Evolutionary conservation across 2,888 invertebrate species (phyloP), one percentile per base, ranked within the genome.

Genomic region (Tetanocera ferruginea): DNA sequence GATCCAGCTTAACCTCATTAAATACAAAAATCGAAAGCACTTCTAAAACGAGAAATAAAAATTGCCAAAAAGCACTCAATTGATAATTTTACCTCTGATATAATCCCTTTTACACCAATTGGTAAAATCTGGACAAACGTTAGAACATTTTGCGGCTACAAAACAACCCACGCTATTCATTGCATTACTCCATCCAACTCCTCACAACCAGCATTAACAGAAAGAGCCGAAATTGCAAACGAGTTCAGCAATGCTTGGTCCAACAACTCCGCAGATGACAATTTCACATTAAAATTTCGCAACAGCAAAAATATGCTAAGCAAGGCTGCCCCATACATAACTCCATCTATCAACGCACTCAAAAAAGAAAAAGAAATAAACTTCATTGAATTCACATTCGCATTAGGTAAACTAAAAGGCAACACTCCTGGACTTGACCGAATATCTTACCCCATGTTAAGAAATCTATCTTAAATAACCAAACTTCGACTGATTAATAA

Each of bases 391-490:
- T 25, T 78, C 6, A 0, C 3, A 1, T 62, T 52, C 6, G 60
- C 72, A 3, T 19, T 73, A 2, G 79, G 2, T n/a, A n/a, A n/a
- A n/a, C n/a, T n/a, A n/a, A n/a, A n/a, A n/a, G n/a, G n/a, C n/a
- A n/a, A n/a, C n/a, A n/a, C n/a, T n/a, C n/a, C n/a, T n/a, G n/a
- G n/a, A n/a, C 25, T 60, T 5, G 76, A 80, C 19, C 76, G 70
- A 67, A 79, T 79, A 28, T 78, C 78, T 4, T 80, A 80, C 28
- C 78, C 78, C 1, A 66, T 80, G 66, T n/a, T n/a, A n/a, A n/a
- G n/a, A n/a, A n/a, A n/a, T n/a, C n/a, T n/a, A n/a, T n/a, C n/a
- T n/a, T n/a, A n/a, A n/a, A n/a, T n/a, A n/a, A n/a, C n/a, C n/a
- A n/a, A n/a, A n/a, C n/a, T n/a, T n/a, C n/a, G n/a, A n/a, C n/a